Evolutionary conservation across 1,140 invertebrate genomes (phyloP), one percentile per base, ranked within the genome.

Genomic region (Cotesia vestalis): DNA sequence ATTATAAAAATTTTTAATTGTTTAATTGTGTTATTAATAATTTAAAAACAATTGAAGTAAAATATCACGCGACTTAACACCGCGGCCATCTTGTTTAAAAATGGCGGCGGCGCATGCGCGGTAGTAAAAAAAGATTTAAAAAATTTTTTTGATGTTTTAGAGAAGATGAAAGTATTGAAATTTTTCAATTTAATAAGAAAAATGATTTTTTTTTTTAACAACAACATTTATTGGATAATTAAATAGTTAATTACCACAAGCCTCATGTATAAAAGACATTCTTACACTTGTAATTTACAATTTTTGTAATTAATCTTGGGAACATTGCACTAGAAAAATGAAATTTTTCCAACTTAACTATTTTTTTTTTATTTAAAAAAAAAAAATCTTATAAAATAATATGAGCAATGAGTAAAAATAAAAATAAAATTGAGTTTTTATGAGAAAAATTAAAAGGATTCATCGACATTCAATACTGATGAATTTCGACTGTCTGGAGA

Each of bases 401-500:
- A 17, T 57, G 53, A 20, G 17, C 53, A 46, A 11, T 40, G 38
- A 9, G 40, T 6, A 8, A 2, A 46, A 46, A 3, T 34, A 40
- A 34, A 52, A 71, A 40, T 17, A 60, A 27, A 38, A 17, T 38
- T 62, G 12, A 35, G 4, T 62, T 4, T 8, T 12, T 27, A 9
- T 17, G 46, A 70, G 9, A 51, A 20, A 60, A 9, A 71, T 81
- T 71, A 84, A 78, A 85, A 84, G 4, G 80, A 84, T 40, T 85
- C 81, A 51, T 85, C 81, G 27, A 82, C 38, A 8, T 74, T 78
- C 59, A 82, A 77, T 60, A 66, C 61, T 52, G 85, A 85, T 11
- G 83, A 85, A 75, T 85, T 84, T 73, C 76, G 81, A 66, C 80
- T 86, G n/a, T 85, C 79, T 2, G 81, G 82, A 34, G 84, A 83